phyloP scores from a whole-genome alignment of 37 sponge, comb jelly and placozoan genomes.

The Amphimedon queenslandica region DNA sequence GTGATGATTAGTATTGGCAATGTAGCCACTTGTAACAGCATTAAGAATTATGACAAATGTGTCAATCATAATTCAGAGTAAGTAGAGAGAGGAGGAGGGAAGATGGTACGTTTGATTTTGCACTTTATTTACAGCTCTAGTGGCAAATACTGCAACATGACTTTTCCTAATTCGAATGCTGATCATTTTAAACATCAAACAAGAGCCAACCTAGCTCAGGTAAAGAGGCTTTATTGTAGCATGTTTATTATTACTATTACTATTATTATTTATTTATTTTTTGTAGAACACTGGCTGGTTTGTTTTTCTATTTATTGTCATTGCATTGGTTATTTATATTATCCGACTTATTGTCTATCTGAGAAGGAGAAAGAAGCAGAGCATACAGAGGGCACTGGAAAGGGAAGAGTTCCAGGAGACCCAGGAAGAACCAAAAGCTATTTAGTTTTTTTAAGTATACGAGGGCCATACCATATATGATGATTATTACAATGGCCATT shows the following conservation, averaged over 20 bases:
- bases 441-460: no score
- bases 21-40: constrained; percentile 26
- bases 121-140: no score
- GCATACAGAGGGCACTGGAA: background rate
- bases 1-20: constrained; percentile 51
- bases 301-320: constrained; percentile 25
- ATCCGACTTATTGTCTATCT: constrained; percentile 27
- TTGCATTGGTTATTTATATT: constrained; percentile 14
- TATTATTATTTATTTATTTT: background rate
- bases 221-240: background rate
- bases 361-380: constrained; percentile 13
- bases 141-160: no score
- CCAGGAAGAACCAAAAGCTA: background rate
- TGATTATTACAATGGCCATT: no score
- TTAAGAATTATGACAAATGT: no score
- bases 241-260: background rate
- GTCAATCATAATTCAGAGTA: no score
- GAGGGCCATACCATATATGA: no score
- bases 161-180: no score
- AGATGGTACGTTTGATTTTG: no score
- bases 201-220: no score
- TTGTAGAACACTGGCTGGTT: constrained; percentile 53
- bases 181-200: no score
- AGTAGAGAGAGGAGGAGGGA: no score
- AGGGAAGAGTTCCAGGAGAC: background rate